A percentile compares a stretch with the other conserved stretches of the same genome.
phyloP scores from a whole-genome alignment of 2,797 vertebrate genomes.

The Mallotus villosus region DNA sequence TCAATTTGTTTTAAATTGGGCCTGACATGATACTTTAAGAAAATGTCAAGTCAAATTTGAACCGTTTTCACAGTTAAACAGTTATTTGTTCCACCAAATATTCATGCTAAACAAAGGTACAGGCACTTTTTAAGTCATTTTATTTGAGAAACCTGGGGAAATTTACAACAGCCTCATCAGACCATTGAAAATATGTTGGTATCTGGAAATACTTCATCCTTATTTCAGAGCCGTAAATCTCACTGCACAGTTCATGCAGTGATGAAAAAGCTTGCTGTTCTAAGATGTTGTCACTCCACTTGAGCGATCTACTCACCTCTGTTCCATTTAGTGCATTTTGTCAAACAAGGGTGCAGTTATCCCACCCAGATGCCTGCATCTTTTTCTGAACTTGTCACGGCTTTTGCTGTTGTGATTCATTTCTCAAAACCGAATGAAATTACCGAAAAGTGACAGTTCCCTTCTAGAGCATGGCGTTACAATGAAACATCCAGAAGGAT shows the following conservation, averaged over 20 bases:
- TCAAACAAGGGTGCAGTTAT: too few species aligned
- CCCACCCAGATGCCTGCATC: too few species aligned
- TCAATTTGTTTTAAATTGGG: conserved; percentile 61
- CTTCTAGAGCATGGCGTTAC: not conserved
- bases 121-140: not conserved
- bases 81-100: not conserved
- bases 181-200: not conserved
- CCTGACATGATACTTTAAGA: conserved; percentile 36
- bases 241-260: not conserved
- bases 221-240: not conserved
- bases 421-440: not conserved
- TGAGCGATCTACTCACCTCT: too few species aligned
- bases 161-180: not conserved
- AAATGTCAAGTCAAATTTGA: conserved; percentile 10
- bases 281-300: too few species aligned
- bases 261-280: too few species aligned
- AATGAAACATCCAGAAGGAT: not conserved
- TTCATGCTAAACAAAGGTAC: not conserved
- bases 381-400: not conserved
- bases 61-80: too few species aligned
- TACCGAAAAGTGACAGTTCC: not conserved
- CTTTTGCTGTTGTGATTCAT: not conserved
- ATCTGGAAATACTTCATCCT: not conserved
- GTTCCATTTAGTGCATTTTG: too few species aligned
- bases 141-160: not conserved